phyloP scores from a whole-genome alignment of 1,140 invertebrate species.

The Bombus difficillimus region DNA sequence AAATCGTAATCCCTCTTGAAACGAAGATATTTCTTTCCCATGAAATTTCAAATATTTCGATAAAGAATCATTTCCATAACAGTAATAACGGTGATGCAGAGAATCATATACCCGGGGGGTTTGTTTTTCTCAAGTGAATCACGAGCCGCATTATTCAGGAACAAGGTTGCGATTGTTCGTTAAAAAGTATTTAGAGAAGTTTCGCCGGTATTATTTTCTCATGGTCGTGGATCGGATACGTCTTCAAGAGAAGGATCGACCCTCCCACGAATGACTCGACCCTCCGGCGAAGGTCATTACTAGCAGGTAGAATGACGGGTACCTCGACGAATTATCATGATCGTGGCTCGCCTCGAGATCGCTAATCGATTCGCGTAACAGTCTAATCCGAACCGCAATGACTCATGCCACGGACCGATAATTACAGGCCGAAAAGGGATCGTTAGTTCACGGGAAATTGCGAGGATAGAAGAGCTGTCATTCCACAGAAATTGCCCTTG shows the following conservation, averaged over 20 bases:
- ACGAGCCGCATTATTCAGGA: constrained; percentile 20
- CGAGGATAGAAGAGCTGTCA: constrained; percentile 1
- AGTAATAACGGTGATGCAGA: not conserved
- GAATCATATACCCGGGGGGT: not conserved
- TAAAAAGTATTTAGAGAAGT: constrained; percentile 11
- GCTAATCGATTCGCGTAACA: constrained; percentile 58
- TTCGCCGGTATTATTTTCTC: constrained; percentile 28
- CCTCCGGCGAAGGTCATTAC: constrained; percentile 74
- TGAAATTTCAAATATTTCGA: too few species aligned
- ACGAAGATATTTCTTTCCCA: too few species aligned
- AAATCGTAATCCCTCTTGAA: too few species aligned
- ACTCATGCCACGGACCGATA: constrained; percentile 32
- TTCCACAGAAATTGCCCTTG: not conserved
- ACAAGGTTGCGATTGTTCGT: not conserved
- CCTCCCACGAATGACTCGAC: constrained; percentile 74
- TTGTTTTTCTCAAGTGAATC: not conserved
- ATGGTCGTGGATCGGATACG: constrained; percentile 47
- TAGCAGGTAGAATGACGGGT: constrained; percentile 65
- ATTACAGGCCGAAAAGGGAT: constrained; percentile 35
- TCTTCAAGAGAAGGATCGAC: constrained; percentile 60
- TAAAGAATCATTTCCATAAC: not conserved
- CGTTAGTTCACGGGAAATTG: constrained; percentile 22
- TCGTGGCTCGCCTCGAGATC: constrained; percentile 50
- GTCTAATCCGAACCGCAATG: constrained; percentile 21
- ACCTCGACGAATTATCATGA: constrained; percentile 71